Conservation (phyloP, 1,140 invertebrate genomes). For the Drosophila bocqueti region DNA sequence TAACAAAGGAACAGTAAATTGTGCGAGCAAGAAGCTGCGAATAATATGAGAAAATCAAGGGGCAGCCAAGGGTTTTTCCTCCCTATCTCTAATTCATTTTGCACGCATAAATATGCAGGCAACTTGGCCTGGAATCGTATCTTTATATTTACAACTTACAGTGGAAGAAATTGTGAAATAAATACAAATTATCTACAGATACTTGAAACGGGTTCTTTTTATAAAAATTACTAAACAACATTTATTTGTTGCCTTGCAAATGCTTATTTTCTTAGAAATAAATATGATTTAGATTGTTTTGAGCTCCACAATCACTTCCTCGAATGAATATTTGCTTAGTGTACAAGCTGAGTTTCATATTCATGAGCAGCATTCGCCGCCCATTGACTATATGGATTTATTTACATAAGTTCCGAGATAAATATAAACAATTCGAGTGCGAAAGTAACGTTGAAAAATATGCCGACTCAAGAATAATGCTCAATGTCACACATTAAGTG, state of each 20-base stretch:
- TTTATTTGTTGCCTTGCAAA: not conserved
- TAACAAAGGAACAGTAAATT: conserved; percentile 74
- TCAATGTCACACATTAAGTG: conserved; percentile 61
- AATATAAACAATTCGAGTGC: conserved; percentile 47
- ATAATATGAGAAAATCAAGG: conserved; percentile 51
- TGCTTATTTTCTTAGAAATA: conserved; percentile 1
- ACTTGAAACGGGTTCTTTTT: not conserved
- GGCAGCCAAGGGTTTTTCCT: conserved; percentile 17
- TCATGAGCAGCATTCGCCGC: conserved; percentile 49
- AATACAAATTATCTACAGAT: not conserved
- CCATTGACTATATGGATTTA: conserved; percentile 56
- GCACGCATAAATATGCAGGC: conserved; percentile 48
- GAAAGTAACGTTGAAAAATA: conserved; percentile 43
- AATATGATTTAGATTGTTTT: not conserved
- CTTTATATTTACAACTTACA: conserved; percentile 9
- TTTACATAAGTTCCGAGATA: conserved; percentile 42
- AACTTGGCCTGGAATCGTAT: conserved; percentile 15
- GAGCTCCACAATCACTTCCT: not conserved
- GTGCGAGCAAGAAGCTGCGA: conserved; percentile 51
- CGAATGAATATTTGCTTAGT: conserved; percentile 6
- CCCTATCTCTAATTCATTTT: conserved; percentile 8
- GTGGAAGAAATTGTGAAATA: not conserved
- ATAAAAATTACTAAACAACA: not conserved
- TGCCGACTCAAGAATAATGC: conserved; percentile 18
- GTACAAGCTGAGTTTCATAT: conserved; percentile 45